phyloP scores from a whole-genome alignment of 2,113 vertebrate species.

The Pimephales promelas region DNA sequence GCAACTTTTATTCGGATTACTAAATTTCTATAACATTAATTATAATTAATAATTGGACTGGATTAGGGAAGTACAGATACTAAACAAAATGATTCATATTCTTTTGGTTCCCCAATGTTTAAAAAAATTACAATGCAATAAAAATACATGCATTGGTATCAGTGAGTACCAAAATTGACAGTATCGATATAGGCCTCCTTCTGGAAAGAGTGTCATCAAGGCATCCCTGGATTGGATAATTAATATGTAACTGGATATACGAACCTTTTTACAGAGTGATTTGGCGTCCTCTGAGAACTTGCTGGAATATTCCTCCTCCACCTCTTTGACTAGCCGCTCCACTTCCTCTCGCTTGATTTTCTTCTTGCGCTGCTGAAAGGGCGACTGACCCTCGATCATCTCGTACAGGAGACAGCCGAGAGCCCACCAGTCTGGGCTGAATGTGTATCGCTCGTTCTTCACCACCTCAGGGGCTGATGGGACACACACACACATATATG shows the following conservation, averaged over 20 bases:
- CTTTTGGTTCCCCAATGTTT: no score
- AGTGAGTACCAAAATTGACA: no score
- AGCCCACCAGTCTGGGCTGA: conserved; percentile 98
- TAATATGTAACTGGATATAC: background rate
- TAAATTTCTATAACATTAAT: background rate
- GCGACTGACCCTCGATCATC: conserved; percentile 97
- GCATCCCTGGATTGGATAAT: background rate
- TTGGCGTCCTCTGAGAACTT: conserved; percentile 87
- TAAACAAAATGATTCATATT: no score
- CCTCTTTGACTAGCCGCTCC: conserved; percentile 90
- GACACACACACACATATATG: conserved; percentile 27
- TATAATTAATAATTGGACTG: background rate
- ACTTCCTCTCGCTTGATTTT: conserved; percentile 97
- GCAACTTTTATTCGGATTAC: background rate
- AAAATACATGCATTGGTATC: no score
- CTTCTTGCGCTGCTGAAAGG: conserved; percentile 96
- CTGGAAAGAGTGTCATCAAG: no score
- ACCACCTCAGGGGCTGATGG: conserved; percentile 91
- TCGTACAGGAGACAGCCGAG: conserved; percentile 94
- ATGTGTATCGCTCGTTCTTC: conserved; percentile 91
- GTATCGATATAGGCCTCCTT: no score
- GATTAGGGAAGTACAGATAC: background rate
- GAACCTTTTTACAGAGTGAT: conserved; percentile 86
- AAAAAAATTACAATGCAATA: no score
- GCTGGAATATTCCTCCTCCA: conserved; percentile 87